phyloP scores from a whole-genome alignment of 2,113 vertebrate genomes.

The Sardina pilchardus region DNA sequence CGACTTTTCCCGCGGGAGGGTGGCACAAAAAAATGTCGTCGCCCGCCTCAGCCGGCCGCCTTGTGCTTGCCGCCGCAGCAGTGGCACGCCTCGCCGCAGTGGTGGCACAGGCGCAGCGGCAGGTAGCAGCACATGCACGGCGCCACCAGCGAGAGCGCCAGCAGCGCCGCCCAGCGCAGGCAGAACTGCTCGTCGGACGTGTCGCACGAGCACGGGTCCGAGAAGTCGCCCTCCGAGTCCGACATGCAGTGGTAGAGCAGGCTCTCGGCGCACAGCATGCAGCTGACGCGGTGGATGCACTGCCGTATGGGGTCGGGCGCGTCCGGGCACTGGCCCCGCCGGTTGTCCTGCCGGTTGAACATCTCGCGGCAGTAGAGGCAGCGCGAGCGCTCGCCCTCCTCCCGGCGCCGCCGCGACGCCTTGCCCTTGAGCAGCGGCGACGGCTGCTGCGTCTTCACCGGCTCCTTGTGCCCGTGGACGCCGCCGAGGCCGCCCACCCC shows the following conservation, averaged over 20 bases:
- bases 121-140: constrained; percentile 99
- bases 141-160: constrained; percentile 92
- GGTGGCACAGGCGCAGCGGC: constrained; percentile 93
- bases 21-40: not conserved
- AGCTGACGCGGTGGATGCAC: constrained; percentile 99
- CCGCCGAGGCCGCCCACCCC: not conserved
- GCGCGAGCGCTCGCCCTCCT: constrained; percentile 96
- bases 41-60: constrained; percentile 89
- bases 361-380: constrained; percentile 97
- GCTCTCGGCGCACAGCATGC: constrained; percentile 99
- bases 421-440: constrained; percentile 86
- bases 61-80: constrained; percentile 99
- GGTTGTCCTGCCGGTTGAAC: constrained; percentile 98
- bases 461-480: constrained; percentile 65
- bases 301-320: constrained; percentile 95
- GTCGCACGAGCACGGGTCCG: constrained; percentile 99
- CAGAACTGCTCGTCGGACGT: constrained; percentile 98
- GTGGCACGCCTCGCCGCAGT: constrained; percentile 93
- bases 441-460: constrained; percentile 93
- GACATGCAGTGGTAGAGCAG: constrained; percentile 99
- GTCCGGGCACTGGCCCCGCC: constrained; percentile 94
- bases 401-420: constrained; percentile 89
- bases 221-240: constrained; percentile 98
- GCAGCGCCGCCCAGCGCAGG: constrained; percentile 95
- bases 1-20: not conserved